Percentiles rank a stretch among this genome's conserved stretches.
Conservation (phyloP, 1,140 invertebrate species). For the Venturia canescens region DNA sequence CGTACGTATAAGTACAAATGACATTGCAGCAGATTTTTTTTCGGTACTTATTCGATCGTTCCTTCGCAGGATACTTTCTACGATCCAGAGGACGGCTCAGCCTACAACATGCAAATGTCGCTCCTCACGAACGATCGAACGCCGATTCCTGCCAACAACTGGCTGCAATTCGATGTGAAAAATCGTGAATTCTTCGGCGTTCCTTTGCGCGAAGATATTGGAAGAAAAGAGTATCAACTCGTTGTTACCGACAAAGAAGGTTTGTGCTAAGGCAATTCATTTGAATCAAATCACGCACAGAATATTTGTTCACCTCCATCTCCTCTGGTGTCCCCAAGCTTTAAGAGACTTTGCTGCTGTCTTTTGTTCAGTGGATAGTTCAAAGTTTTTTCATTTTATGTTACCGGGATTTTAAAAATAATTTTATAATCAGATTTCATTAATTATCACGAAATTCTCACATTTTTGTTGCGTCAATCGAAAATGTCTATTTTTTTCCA, state of each 20-base stretch:
- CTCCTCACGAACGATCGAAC: slow-evolving; percentile 85
- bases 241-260: slow-evolving; percentile 76
- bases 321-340: too few species aligned
- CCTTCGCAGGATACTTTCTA: slow-evolving; percentile 89
- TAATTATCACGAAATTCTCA: too few species aligned
- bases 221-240: slow-evolving; percentile 86
- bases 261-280: slow-evolving; percentile 40
- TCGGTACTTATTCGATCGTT: neutral
- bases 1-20: slow-evolving; percentile 72
- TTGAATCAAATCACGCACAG: too few species aligned
- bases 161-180: slow-evolving; percentile 92
- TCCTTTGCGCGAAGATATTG: slow-evolving; percentile 83
- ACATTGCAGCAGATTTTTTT: neutral
- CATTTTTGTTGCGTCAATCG: too few species aligned
- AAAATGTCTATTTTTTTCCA: too few species aligned
- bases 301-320: too few species aligned
- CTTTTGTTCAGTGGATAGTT: too few species aligned
- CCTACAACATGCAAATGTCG: slow-evolving; percentile 84
- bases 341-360: too few species aligned
- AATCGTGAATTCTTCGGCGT: slow-evolving; percentile 95
- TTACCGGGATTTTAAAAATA: too few species aligned
- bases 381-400: too few species aligned
- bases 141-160: slow-evolving; percentile 83
- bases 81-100: slow-evolving; percentile 90
- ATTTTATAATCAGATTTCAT: too few species aligned